phyloP scores from a whole-genome alignment of 2,888 invertebrate species.

The Tachystola acroxantha region DNA sequence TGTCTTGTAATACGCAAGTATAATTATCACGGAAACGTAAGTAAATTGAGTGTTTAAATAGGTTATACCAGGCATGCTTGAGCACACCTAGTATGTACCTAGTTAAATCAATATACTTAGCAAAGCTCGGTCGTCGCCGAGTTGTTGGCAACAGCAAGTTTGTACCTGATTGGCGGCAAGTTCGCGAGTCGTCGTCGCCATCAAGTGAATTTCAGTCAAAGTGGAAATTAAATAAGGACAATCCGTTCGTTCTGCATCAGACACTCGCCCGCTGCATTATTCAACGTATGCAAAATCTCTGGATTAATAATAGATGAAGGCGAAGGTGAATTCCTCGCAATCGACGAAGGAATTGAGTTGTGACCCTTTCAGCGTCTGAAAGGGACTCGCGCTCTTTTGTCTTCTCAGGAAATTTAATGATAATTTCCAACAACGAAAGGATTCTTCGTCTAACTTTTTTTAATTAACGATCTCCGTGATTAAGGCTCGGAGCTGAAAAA shows the following conservation, averaged over 20 bases:
- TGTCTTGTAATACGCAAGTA: too few relatives aligned
- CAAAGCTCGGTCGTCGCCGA: constrained; percentile 6
- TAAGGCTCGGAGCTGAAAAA: not conserved
- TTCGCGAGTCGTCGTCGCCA: constrained; percentile 29
- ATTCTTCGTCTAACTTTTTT: constrained; percentile 9
- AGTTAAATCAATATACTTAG: constrained; percentile 11
- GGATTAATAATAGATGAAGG: constrained; percentile 64
- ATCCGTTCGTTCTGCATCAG: constrained; percentile 55
- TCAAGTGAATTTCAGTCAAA: constrained; percentile 29
- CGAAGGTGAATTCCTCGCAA: constrained; percentile 52
- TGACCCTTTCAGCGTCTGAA: constrained; percentile 49
- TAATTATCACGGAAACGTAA: too few relatives aligned
- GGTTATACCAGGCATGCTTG: too few relatives aligned
- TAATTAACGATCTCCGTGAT: not conserved
- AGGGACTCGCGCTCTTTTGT: constrained; percentile 40
- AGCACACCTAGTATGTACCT: not conserved
- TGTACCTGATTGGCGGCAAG: constrained; percentile 36
- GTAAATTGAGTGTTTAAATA: too few relatives aligned
- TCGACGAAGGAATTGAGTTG: constrained; percentile 45
- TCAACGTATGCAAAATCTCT: constrained; percentile 62
- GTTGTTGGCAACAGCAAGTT: constrained; percentile 27
- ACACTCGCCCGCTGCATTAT: constrained; percentile 52
- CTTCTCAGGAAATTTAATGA: constrained; percentile 38
- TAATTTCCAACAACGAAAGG: constrained; percentile 29
- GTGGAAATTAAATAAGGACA: constrained; percentile 61